phyloP scores from a whole-genome alignment of 2,888 invertebrate species.

The Lasius fuliginosus region DNA sequence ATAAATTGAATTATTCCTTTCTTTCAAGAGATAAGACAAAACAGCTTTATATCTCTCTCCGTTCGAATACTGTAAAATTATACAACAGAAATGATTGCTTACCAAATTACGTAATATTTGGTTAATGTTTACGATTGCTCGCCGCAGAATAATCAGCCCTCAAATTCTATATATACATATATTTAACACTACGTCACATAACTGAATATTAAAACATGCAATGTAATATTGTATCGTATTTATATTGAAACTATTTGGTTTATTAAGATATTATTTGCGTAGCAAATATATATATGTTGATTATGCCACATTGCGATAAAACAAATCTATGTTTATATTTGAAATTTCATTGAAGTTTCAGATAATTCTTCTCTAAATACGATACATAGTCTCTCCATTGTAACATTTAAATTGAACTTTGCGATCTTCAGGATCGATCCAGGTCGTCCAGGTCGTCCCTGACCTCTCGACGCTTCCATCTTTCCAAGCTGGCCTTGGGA shows the following conservation, averaged over 20 bases:
- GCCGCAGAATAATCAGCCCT: background rate
- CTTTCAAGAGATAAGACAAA: background rate
- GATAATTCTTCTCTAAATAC: background rate
- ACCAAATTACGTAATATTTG: background rate
- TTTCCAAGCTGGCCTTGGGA: background rate
- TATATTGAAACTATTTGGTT: background rate
- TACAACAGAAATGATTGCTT: background rate
- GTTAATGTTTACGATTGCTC: background rate
- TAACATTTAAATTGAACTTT: conserved; percentile 10
- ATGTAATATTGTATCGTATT: background rate
- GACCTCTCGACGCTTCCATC: background rate
- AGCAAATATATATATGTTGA: background rate
- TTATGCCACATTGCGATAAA: background rate
- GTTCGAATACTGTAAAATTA: background rate
- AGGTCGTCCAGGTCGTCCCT: background rate
- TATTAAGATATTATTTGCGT: background rate
- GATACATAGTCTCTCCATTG: background rate
- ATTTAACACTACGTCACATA: background rate
- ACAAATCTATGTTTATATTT: background rate
- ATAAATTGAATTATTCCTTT: background rate
- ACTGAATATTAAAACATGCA: background rate
- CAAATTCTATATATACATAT: background rate
- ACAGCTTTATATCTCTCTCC: background rate
- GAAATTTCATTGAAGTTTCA: background rate
- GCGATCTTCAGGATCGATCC: background rate